Evolutionary conservation across 2,113 vertebrate genomes (phyloP).

Genomic region (Mesembrinibis cayennensis): DNA sequence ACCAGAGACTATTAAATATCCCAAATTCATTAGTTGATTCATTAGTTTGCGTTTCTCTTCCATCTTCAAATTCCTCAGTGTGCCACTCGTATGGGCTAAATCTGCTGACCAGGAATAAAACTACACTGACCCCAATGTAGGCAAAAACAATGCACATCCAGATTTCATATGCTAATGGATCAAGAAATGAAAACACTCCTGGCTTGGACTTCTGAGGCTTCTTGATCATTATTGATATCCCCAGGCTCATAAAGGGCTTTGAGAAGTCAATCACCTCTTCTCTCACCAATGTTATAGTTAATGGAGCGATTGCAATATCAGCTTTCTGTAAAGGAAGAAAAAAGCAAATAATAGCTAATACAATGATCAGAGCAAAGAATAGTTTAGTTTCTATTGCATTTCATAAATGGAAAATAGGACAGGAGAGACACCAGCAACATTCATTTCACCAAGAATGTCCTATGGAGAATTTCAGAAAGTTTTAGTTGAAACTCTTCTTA

Average conservation of each 20-base stretch:
- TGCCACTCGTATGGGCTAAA: conserved; percentile 99
- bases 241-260: conserved; percentile 99
- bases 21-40: conserved; percentile 99
- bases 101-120: conserved; percentile 99
- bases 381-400: background rate
- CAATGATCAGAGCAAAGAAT: background rate
- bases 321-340: conserved; percentile 89
- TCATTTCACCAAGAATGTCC: background rate
- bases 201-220: conserved; percentile 99
- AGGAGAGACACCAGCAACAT: background rate
- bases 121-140: conserved; percentile 99
- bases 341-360: conserved; percentile 36
- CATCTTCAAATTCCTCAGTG: conserved; percentile 98
- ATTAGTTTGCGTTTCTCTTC: conserved; percentile 96
- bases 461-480: background rate
- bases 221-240: conserved; percentile 99
- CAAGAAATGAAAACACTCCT: conserved; percentile 98
- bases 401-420: conserved; percentile 11
- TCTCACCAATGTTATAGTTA: conserved; percentile 97
- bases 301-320: conserved; percentile 95
- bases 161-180: conserved; percentile 98
- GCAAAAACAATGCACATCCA: conserved; percentile 99
- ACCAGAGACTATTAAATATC: conserved; percentile 99
- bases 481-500: background rate
- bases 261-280: conserved; percentile 99